Percentiles rank a stretch among this genome's conserved stretches.
These are phyloP conservation scores for Halictus ligatus DNA, from an alignment of 2,888 invertebrate genomes.

Conservation along the genomic window DNA sequence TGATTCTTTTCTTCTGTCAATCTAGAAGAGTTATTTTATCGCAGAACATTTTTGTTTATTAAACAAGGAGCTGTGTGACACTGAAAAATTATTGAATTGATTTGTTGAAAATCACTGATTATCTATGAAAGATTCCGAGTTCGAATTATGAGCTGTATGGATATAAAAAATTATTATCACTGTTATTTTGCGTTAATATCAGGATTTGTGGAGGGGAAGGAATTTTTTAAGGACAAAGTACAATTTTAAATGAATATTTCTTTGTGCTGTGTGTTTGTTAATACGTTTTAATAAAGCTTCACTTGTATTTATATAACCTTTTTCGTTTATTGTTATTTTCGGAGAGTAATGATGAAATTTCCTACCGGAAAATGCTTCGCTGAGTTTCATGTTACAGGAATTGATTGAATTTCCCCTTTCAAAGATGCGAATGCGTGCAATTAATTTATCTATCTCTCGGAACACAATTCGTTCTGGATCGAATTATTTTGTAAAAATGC, in stretches of 20 bases:
- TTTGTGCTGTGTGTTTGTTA: not conserved
- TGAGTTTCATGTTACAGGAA: not conserved
- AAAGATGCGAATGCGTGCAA: not conserved
- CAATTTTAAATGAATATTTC: not conserved
- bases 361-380: not conserved
- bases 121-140: too few relatives aligned
- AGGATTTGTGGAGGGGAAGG: not conserved
- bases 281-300: not conserved
- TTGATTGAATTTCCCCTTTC: not conserved
- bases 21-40: too few relatives aligned
- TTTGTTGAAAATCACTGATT: too few relatives aligned
- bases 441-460: not conserved
- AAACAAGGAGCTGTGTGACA: too few relatives aligned
- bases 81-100: too few relatives aligned
- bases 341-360: not conserved
- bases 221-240: not conserved
- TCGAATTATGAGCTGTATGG: not conserved
- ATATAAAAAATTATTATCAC: not conserved
- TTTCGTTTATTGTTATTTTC: not conserved
- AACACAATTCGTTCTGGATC: not conserved
- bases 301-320: not conserved
- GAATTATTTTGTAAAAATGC: not conserved
- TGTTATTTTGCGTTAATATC: not conserved
- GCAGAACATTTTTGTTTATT: too few relatives aligned
- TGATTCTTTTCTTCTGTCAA: too few relatives aligned